Percentiles rank a stretch among this genome's conserved stretches.
These are phyloP conservation scores for Nymphalis io DNA, from an alignment of 1,140 invertebrate species.

Conservation along the genomic window DNA sequence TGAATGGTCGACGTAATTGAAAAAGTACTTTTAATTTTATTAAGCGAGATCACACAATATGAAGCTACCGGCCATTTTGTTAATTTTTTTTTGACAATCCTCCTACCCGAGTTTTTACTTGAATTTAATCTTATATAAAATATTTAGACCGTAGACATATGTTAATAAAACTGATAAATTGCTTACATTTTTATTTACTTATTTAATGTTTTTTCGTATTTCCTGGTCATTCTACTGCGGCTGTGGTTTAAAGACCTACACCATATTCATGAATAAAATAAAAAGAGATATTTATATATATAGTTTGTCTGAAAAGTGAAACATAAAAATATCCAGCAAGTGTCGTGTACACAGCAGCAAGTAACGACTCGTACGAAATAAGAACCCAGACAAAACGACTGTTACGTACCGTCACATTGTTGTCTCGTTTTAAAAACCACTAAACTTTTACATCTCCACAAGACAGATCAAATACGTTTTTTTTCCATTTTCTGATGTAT, in stretches of 20 bases:
- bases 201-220: not conserved
- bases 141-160: not conserved
- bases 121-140: not conserved
- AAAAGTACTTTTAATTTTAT: not conserved
- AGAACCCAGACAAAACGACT: constrained; percentile 4
- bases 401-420: not conserved
- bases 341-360: not conserved
- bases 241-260: not conserved
- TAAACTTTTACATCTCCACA: not conserved
- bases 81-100: not conserved
- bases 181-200: too few species aligned
- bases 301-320: not conserved
- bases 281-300: not conserved
- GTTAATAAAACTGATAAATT: not conserved
- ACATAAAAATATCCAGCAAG: too few species aligned
- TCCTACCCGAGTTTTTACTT: not conserved
- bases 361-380: not conserved
- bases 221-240: not conserved
- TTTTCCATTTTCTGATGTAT: too few species aligned
- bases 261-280: not conserved
- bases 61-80: not conserved
- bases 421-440: constrained; percentile 5
- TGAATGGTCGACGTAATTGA: constrained; percentile 4
- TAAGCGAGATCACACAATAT: not conserved
- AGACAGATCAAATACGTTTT: not conserved